Evolutionary conservation across 2,888 invertebrate genomes (phyloP).

Genomic region (Poecilobothrus nobilitatus): DNA sequence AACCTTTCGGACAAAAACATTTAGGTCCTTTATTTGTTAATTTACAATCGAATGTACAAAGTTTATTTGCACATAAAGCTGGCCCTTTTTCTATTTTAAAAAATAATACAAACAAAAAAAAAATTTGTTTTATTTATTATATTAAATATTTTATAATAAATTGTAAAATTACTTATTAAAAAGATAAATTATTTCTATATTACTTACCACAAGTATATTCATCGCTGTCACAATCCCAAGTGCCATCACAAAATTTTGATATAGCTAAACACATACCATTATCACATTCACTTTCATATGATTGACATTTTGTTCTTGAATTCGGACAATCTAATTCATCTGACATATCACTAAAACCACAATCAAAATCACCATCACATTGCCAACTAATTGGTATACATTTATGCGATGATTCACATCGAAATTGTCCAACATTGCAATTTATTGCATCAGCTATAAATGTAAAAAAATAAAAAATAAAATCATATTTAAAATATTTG

Average conservation of each 20-base stretch:
- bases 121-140: not conserved
- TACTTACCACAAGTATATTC: slow-evolving; percentile 40
- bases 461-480: slow-evolving; percentile 12
- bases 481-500: too few relatives aligned
- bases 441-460: slow-evolving; percentile 46
- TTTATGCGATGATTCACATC: slow-evolving; percentile 58
- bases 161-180: too few relatives aligned
- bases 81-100: not conserved
- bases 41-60: slow-evolving; percentile 60
- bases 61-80: slow-evolving; percentile 45
- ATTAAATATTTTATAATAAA: not conserved
- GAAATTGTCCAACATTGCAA: slow-evolving; percentile 64
- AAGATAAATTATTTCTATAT: not conserved
- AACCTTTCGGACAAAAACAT: slow-evolving; percentile 67
- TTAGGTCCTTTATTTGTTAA: slow-evolving; percentile 60
- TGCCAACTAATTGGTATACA: slow-evolving; percentile 69
- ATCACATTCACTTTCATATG: slow-evolving; percentile 60
- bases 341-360: slow-evolving; percentile 66
- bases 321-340: slow-evolving; percentile 67
- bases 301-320: slow-evolving; percentile 54
- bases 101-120: not conserved
- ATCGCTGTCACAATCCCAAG: slow-evolving; percentile 43
- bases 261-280: slow-evolving; percentile 41
- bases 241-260: slow-evolving; percentile 42
- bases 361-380: slow-evolving; percentile 70